Percentiles rank a stretch among this genome's conserved stretches.
Evolutionary conservation across 2,888 invertebrate species (phyloP).

Genomic region (Chorisops tibialis): DNA sequence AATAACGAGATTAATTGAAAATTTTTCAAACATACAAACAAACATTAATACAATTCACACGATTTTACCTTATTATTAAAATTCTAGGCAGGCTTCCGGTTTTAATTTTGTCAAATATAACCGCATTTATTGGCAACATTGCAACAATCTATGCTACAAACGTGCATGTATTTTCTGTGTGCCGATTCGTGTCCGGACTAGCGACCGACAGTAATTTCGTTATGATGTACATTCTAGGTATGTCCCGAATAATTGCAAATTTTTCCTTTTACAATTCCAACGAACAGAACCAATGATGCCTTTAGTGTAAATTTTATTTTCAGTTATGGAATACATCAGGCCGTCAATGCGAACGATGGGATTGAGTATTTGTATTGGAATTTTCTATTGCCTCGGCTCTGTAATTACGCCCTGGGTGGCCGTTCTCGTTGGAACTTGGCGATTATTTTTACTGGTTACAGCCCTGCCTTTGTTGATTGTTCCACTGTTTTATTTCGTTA

Average conservation of each 20-base stretch:
- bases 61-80: conserved; percentile 1
- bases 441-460: conserved; percentile 54
- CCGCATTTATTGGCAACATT: conserved; percentile 56
- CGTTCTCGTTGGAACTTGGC: conserved; percentile 53
- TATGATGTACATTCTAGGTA: conserved; percentile 63
- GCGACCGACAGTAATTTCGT: conserved; percentile 60
- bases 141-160: conserved; percentile 54
- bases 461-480: conserved; percentile 54
- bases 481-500: conserved; percentile 55
- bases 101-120: conserved; percentile 55
- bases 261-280: neutral
- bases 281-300: no score
- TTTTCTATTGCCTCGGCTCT: conserved; percentile 59
- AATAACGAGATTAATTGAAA: conserved; percentile 8
- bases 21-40: no score
- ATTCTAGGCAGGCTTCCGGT: conserved; percentile 55
- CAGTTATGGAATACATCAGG: conserved; percentile 60
- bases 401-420: conserved; percentile 56
- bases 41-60: no score
- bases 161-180: conserved; percentile 52
- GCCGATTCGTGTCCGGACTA: conserved; percentile 58
- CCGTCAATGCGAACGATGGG: conserved; percentile 55
- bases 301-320: neutral
- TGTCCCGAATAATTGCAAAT: conserved; percentile 26
- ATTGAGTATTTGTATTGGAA: conserved; percentile 58